Evolutionary conservation across 2,797 vertebrate species (phyloP), one percentile per base, ranked within the genome.

Genomic region (Morelia viridis): DNA sequence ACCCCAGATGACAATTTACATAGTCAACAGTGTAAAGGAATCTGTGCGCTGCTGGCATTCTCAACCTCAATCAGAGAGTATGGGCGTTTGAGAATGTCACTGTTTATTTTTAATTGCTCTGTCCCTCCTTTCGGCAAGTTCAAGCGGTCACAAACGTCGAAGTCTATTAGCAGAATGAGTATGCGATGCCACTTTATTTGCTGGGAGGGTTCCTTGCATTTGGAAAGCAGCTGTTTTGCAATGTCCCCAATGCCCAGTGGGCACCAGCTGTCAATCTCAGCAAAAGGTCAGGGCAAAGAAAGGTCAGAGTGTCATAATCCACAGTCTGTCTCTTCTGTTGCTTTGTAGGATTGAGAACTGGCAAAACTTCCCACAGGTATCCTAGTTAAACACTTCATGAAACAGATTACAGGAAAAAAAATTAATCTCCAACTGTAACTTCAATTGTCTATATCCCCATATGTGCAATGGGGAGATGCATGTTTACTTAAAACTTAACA

Each of bases 71-170:
- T 97, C 96, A 97, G 94, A 96, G 92, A 95, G 94, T 93, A 95
- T 19, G 85, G 94, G 96, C 88, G 68, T 95, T 95, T 93, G 95
- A 96, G 96, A 97, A 97, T 94, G 95, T 92, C 94, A 96, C 94
- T 97, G 96, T 97, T 97, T 97, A 97, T 97, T 97, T 97, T 97
- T 94, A 97, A 96, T 96, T 96, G 96, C 96, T 95, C 68, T 96
- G 96, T 96, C 95, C 95, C 89, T 95, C 96, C 96, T 95, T 96
- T 90, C 83, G 56, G 95, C 94, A 95, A 96, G 97, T 97, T 98
- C 97, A 97, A 93, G 94, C 94, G 96, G 97, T 98, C 97, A 98
- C 91, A 96, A 57, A 95, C 94, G 97, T 97, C 97, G 12, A 92
- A 96, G 94, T 91, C 94, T 92, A 97, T 97, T 97, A 97, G 96